Conservation (phyloP, 2,888 invertebrate species). For the Agrenia bidenticulata region DNA sequence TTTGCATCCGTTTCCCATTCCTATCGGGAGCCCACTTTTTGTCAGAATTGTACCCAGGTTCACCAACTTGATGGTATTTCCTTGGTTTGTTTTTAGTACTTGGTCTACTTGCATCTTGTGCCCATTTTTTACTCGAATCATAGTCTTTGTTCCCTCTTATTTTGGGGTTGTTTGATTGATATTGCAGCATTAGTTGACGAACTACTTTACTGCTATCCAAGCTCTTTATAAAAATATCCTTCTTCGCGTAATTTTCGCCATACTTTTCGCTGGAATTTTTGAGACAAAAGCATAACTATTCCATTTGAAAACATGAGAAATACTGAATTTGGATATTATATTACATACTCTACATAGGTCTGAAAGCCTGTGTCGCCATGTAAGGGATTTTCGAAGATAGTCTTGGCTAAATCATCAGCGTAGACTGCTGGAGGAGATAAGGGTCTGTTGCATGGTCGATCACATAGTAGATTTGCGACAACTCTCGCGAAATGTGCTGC, state of each 20-base stretch:
- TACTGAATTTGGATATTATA: too few relatives aligned
- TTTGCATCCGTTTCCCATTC: not conserved
- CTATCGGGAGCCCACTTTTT: not conserved
- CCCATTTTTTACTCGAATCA: not conserved
- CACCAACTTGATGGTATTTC: not conserved
- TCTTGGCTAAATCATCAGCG: slow-evolving; percentile 20
- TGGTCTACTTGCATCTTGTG: not conserved
- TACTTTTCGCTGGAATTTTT: slow-evolving; percentile 19
- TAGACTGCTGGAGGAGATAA: slow-evolving; percentile 27
- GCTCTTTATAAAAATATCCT: slow-evolving; percentile 23
- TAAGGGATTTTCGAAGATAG: slow-evolving; percentile 23
- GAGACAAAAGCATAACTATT: not conserved
- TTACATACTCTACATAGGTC: slow-evolving; percentile 28
- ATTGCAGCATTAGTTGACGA: not conserved
- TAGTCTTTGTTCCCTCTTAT: not conserved
- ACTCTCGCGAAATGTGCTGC: slow-evolving; percentile 37
- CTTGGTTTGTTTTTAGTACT: not conserved
- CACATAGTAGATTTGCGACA: slow-evolving; percentile 33
- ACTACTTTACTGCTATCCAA: not conserved
- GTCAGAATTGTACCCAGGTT: not conserved
- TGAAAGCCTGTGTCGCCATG: slow-evolving; percentile 28
- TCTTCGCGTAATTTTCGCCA: slow-evolving; percentile 19
- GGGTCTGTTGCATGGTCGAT: slow-evolving; percentile 28
- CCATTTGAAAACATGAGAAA: not conserved
- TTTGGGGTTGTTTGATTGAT: too few relatives aligned